These are phyloP conservation scores for Halcyon badia DNA, from an alignment of 2,797 vertebrate genomes.

Conservation along the genomic window DNA sequence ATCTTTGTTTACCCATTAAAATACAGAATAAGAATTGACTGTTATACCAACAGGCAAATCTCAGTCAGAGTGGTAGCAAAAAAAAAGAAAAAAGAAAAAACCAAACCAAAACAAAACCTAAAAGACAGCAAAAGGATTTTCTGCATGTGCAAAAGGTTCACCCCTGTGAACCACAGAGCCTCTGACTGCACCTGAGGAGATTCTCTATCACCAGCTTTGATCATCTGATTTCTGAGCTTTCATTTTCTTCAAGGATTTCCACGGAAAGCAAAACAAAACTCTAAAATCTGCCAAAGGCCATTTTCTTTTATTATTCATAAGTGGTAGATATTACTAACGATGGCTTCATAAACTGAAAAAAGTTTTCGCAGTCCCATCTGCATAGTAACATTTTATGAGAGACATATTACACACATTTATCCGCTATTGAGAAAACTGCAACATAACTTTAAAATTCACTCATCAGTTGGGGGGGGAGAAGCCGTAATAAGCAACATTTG, in stretches of 20 bases:
- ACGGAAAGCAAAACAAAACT: constrained; percentile 42
- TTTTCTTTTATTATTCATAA: constrained; percentile 69
- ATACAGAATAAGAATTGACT: not conserved
- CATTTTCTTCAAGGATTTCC: constrained; percentile 20
- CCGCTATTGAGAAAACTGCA: not conserved
- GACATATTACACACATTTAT: constrained; percentile 37
- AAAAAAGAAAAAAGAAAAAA: not conserved
- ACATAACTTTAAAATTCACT: constrained; percentile 43
- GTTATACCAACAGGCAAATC: not conserved
- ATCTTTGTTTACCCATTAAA: constrained; percentile 7
- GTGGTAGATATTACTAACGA: constrained; percentile 42
- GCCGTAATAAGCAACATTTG: not conserved
- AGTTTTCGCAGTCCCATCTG: constrained; percentile 55
- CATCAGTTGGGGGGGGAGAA: not conserved
- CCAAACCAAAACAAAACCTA: not conserved
- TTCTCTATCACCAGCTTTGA: not conserved
- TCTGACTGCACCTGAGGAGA: not conserved
- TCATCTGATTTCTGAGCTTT: not conserved
- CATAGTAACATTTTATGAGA: constrained; percentile 42
- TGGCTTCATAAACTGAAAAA: constrained; percentile 48
- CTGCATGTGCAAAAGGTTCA: not conserved
- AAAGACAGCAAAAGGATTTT: not conserved
- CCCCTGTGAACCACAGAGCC: not conserved
- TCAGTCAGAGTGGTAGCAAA: not conserved
- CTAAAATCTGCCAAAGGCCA: not conserved